Percentiles rank a stretch among this genome's conserved stretches.
phyloP scores from a whole-genome alignment of 64 coral and sea anemone genomes.

The Actinia tenebrosa region DNA sequence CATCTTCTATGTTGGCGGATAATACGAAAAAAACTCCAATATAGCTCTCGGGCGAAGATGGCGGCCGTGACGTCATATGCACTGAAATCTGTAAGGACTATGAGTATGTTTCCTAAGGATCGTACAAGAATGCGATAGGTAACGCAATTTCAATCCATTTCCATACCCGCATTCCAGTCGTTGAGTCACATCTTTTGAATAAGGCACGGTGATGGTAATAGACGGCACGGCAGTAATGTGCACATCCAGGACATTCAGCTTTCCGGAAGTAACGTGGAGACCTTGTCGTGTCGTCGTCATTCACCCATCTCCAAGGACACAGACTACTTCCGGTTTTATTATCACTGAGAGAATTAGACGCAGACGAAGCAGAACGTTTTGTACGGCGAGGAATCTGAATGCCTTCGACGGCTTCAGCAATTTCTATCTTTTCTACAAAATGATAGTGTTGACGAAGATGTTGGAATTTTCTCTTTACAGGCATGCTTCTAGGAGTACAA shows the following conservation, averaged over 20 bases:
- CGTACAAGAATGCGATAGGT: slow-evolving; percentile 7
- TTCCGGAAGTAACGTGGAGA: not conserved
- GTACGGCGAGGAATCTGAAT: not conserved
- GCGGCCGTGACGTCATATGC: not conserved
- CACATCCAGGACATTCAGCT: slow-evolving; percentile 9
- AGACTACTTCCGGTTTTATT: not conserved
- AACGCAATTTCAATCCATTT: slow-evolving; percentile 12
- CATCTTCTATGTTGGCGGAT: no score
- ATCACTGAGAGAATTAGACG: not conserved
- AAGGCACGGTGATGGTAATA: slow-evolving; percentile 6
- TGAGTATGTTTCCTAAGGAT: not conserved
- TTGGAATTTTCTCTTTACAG: slow-evolving; percentile 4
- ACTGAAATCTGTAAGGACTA: not conserved
- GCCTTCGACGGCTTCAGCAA: not conserved
- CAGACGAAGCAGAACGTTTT: not conserved
- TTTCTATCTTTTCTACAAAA: slow-evolving; percentile 6
- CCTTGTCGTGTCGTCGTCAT: not conserved
- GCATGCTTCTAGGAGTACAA: not conserved
- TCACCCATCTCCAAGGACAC: slow-evolving; percentile 23
- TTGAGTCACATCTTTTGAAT: slow-evolving; percentile 15
- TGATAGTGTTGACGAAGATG: slow-evolving; percentile 22
- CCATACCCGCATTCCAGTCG: slow-evolving; percentile 11
- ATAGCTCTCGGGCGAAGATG: not conserved
- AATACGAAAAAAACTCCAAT: no score
- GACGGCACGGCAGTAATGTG: slow-evolving; percentile 10